These are phyloP conservation scores for Minunthozetes semirufus DNA, from an alignment of 2,888 invertebrate genomes.

Conservation along the genomic window DNA sequence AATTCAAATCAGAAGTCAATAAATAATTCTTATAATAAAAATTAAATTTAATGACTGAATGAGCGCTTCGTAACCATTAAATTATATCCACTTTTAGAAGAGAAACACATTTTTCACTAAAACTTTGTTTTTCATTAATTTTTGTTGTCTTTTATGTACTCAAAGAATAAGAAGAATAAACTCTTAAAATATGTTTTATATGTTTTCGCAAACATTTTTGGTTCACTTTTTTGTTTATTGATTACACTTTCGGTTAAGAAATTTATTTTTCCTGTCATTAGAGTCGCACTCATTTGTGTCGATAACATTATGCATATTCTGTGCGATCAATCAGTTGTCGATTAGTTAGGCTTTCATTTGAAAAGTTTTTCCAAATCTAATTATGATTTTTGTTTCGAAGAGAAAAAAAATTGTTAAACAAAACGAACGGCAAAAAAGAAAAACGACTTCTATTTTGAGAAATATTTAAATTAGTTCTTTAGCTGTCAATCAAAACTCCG, in stretches of 20 bases:
- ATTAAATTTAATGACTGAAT: neutral
- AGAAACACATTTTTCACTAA: neutral
- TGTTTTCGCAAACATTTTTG: neutral
- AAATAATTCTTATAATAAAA: neutral
- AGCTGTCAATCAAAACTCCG: neutral
- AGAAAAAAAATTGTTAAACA: neutral
- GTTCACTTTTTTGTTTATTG: neutral
- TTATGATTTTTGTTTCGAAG: neutral
- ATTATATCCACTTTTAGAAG: neutral
- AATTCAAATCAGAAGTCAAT: neutral
- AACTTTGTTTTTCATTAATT: neutral
- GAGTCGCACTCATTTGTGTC: neutral
- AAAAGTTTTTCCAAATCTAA: neutral
- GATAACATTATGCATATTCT: neutral
- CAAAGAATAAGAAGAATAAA: neutral
- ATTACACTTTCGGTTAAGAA: neutral
- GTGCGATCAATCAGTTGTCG: neutral
- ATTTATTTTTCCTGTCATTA: neutral
- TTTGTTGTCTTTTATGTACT: neutral
- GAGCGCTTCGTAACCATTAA: constrained; percentile 1
- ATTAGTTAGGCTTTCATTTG: neutral
- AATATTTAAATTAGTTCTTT: neutral
- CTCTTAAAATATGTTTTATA: neutral
- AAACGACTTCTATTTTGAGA: neutral
- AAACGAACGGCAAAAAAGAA: no score